Evolutionary conservation across 2,888 invertebrate species (phyloP).

Genomic region (Luffia ferchaultella): DNA sequence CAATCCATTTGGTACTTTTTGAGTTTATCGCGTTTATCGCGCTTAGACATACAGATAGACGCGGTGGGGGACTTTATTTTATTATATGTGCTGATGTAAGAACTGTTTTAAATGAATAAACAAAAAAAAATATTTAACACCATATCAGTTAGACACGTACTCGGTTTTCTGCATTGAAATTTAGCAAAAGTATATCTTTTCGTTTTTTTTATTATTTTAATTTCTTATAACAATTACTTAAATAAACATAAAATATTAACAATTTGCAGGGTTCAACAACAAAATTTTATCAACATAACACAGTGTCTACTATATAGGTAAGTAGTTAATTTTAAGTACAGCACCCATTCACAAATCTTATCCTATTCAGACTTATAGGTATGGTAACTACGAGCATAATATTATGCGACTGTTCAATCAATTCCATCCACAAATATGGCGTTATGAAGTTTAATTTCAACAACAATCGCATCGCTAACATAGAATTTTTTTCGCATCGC

Average conservation of each 20-base stretch:
- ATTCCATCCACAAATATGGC: background rate
- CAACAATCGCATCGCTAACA: constrained; percentile 1
- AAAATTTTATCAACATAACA: constrained; percentile 39
- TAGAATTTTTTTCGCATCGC: background rate
- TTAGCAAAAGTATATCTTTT: too few species aligned
- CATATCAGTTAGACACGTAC: too few species aligned
- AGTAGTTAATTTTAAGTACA: constrained; percentile 3
- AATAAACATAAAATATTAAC: background rate
- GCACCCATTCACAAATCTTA: constrained; percentile 1
- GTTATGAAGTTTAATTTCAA: background rate
- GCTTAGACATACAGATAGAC: too few species aligned
- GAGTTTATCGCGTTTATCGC: too few species aligned
- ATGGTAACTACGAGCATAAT: constrained; percentile 1
- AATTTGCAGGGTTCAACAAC: constrained; percentile 1
- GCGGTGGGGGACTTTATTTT: too few species aligned
- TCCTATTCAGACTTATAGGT: constrained; percentile 3
- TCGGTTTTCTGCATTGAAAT: too few species aligned
- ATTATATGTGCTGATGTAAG: too few species aligned
- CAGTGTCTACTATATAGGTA: constrained; percentile 11
- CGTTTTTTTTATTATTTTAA: too few species aligned
- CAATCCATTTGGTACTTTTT: too few species aligned
- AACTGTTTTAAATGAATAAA: too few species aligned
- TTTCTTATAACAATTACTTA: too few species aligned
- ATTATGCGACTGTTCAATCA: background rate
- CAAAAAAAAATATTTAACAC: too few species aligned